Percentiles rank a stretch among this genome's conserved stretches.
Evolutionary conservation across 2,888 invertebrate species (phyloP).

Genomic region (Parapristionchus giblindavisi): DNA sequence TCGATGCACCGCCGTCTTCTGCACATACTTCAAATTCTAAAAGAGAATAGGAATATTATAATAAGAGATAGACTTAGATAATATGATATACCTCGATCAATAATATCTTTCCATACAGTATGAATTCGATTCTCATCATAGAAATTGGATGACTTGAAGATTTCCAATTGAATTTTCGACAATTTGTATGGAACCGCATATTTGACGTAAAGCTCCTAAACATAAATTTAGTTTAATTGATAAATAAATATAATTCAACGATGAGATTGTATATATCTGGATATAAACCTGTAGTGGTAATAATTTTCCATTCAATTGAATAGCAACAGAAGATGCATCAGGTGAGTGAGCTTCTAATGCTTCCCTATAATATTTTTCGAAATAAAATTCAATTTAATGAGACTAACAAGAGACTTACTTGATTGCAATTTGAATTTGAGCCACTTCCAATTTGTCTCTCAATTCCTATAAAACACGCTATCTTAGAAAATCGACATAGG

Average conservation of each 20-base stretch:
- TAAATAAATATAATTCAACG: not conserved
- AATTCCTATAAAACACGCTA: no score
- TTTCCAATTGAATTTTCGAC: constrained; percentile 87
- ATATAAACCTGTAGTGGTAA: constrained; percentile 43
- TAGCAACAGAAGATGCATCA: constrained; percentile 38
- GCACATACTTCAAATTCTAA: constrained; percentile 37
- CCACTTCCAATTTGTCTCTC: constrained; percentile 92
- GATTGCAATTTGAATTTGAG: constrained; percentile 77
- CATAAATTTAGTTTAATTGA: not conserved
- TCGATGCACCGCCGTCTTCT: constrained; percentile 35
- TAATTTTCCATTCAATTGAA: constrained; percentile 46
- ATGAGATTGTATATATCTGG: not conserved
- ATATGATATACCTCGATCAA: constrained; percentile 70
- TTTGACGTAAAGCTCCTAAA: constrained; percentile 26
- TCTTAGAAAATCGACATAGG: no score
- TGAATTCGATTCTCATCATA: constrained; percentile 87
- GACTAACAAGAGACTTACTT: constrained; percentile 41
- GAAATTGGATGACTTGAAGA: constrained; percentile 92
- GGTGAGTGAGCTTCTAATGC: constrained; percentile 34
- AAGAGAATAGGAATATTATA: constrained; percentile 1
- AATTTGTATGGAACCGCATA: constrained; percentile 51
- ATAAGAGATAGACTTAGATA: not conserved
- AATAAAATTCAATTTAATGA: not conserved
- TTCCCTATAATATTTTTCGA: constrained; percentile 35
- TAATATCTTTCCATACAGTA: constrained; percentile 88